Conservation (phyloP, 2,797 vertebrate genomes). For the Setipinna tenuifilis region DNA sequence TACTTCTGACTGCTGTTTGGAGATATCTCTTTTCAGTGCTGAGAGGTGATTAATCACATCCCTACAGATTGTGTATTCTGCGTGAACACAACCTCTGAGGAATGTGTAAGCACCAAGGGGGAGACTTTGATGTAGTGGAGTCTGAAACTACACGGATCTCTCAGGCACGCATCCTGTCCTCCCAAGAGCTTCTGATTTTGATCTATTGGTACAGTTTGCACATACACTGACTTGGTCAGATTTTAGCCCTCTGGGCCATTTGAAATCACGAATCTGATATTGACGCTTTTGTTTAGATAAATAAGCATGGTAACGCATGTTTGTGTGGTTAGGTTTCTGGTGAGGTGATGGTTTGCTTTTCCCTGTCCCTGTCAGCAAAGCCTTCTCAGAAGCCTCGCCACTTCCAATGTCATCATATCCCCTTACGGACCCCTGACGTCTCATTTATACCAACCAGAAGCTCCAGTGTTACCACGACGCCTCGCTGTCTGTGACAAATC, state of each 20-base stretch:
- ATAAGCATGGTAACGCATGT: not conserved
- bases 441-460: conserved; percentile 66
- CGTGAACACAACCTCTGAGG: not conserved
- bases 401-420: conserved; percentile 66
- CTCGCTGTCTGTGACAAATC: conserved; percentile 71
- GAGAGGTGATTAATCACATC: conserved; percentile 2
- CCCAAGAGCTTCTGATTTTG: not conserved
- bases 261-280: not conserved
- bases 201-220: conserved; percentile 1
- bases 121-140: conserved; percentile 17
- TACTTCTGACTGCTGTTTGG: conserved; percentile 3
- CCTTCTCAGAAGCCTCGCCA: conserved; percentile 57
- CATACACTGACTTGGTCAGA: not conserved
- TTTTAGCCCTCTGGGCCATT: not conserved
- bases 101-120: not conserved
- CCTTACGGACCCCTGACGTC: conserved; percentile 66
- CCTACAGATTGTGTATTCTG: conserved; percentile 2
- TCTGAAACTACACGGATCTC: not conserved
- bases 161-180: not conserved
- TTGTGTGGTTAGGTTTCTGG: not conserved
- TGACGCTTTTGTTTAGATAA: not conserved
- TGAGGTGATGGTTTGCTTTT: conserved; percentile 51
- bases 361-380: conserved; percentile 59
- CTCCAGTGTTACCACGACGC: conserved; percentile 76
- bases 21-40: not conserved